A percentile compares a stretch with the other conserved stretches of the same genome.
Conservation (phyloP, 2,113 vertebrate genomes). For the Alces alces region DNA sequence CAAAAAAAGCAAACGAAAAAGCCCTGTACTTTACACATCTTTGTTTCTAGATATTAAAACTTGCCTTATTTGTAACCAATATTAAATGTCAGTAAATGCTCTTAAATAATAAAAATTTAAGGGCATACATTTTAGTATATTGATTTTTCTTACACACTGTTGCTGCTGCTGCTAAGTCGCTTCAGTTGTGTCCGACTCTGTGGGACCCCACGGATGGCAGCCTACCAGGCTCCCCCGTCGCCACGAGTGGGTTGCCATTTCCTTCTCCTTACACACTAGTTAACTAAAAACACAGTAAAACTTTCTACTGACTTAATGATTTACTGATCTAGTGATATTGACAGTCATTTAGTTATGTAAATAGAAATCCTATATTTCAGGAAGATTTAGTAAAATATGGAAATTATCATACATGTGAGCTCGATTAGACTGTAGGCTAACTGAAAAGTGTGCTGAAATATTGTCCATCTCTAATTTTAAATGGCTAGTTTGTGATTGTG, state of each 20-base stretch:
- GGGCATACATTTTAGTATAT: not conserved
- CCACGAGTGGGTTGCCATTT: not conserved
- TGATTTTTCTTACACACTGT: not conserved
- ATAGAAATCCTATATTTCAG: not conserved
- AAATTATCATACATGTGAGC: not conserved
- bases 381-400: not conserved
- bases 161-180: not conserved
- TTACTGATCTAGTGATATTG: not conserved
- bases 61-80: not conserved
- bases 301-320: not conserved
- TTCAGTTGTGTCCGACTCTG: not conserved
- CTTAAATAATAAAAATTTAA: not conserved
- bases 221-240: not conserved
- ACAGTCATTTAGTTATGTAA: not conserved
- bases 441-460: not conserved
- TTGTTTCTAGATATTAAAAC: not conserved
- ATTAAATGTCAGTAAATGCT: not conserved
- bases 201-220: not conserved
- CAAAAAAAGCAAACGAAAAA: not conserved
- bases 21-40: not conserved
- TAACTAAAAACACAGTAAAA: not conserved
- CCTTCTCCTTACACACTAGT: not conserved
- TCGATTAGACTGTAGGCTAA: not conserved
- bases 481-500: not conserved
- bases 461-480: not conserved